Conservation (phyloP, 2,888 invertebrate genomes). For the Mesorhabditis sp. region DNA sequence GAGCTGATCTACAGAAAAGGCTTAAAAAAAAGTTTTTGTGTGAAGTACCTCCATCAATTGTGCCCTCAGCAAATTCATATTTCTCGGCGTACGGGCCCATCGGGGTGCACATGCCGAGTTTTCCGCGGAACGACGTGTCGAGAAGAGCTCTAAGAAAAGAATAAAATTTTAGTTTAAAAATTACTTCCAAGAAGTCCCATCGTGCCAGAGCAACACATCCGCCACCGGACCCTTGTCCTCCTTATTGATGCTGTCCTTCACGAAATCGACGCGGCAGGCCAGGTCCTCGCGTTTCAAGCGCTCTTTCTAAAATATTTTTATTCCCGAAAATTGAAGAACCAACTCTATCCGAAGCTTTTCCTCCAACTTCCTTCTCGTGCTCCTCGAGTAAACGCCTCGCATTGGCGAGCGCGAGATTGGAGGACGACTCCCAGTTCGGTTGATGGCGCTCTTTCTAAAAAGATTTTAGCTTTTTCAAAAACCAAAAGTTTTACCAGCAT, state of each 20-base stretch:
- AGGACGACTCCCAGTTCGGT: conserved; percentile 78
- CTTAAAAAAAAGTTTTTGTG: not conserved
- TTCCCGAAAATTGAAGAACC: not conserved
- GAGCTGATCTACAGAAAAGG: conserved; percentile 70
- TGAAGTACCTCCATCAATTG: conserved; percentile 63
- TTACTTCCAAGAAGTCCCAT: conserved; percentile 80
- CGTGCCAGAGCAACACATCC: conserved; percentile 88
- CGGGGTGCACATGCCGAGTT: conserved; percentile 73
- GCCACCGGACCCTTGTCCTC: conserved; percentile 81
- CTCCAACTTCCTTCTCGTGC: conserved; percentile 66
- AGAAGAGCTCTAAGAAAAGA: conserved; percentile 70
- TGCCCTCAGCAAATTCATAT: conserved; percentile 74
- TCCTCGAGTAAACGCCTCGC: conserved; percentile 71
- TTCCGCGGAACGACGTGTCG: conserved; percentile 78
- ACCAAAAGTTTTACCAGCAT: conserved; percentile 9
- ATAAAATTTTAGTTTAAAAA: conserved; percentile 7
- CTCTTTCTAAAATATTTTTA: conserved; percentile 64
- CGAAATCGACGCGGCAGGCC: conserved; percentile 76
- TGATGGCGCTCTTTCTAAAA: conserved; percentile 73
- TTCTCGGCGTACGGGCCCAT: conserved; percentile 79
- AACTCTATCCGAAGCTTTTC: conserved; percentile 23
- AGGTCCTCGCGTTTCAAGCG: conserved; percentile 83
- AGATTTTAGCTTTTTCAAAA: not conserved
- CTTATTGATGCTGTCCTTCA: conserved; percentile 80
- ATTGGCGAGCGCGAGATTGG: conserved; percentile 76